Base-by-base conservation (phyloP, 2,888 invertebrate species). In the Morpho achilles region DNA sequence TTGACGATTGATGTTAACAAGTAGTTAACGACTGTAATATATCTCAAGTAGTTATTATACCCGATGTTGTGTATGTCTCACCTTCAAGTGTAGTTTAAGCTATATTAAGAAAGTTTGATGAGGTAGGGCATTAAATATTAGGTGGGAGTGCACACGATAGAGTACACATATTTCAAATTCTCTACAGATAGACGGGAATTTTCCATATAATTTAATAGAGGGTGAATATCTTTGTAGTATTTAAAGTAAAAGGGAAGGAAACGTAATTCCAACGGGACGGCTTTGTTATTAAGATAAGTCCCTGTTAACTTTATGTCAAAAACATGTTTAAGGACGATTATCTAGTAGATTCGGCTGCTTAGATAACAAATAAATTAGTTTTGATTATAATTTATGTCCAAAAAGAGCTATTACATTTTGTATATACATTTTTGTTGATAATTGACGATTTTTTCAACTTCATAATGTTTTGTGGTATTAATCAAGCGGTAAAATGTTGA, bases 281-380 rank as follows among this genome's bases (percentile, higher is more conserved):
- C 57, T 59, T 57, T 58, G 52, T 62, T 54, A 60, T 60, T 60
- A 57, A 43, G 57, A 60, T 57, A 52, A 52, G 60, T 57, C 42
- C 54, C 56, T 39, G 42, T 47, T 42, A 59, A 59, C 53, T 57
- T 42, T 10, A 51, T 62, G 62, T 62, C 59, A 54, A 45, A 52
- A 58, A 46, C 57, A 60, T 59, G 49, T 60, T 54, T 57, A 50
- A 22, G 50, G 53, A 59, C 59, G 53, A 53, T 61, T 59, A 59
- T 56, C 47, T 50, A 7, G 42, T 23, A 47, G 47, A 53, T 56
- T 61, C 50, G 44, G 10, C 8, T 10, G 23, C 42, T 50, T 47
- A 43, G 53, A 53, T 53, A 53, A 44, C 44, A 50, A 50, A 41
- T 16, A 22, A 42, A 50, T 41, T 43, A 44, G 44, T 52, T 52